Evolutionary conservation across 1,140 invertebrate genomes (phyloP), one percentile per base, ranked within the genome.

Genomic region (Elysia chlorotica): DNA sequence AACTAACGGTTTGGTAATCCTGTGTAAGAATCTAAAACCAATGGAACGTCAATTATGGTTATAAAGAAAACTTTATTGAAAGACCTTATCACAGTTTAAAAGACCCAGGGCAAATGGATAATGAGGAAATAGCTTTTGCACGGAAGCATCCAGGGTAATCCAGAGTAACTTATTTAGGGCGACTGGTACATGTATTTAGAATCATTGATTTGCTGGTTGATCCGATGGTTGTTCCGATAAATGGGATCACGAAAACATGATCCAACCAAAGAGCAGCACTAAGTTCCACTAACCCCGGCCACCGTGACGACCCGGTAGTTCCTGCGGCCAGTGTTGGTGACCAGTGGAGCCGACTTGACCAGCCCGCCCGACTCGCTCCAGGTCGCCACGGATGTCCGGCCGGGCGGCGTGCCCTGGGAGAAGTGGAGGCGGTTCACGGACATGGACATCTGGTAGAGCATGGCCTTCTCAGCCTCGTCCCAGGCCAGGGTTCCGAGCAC

Each of bases 271-370:
- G n/a, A n/a, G n/a, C n/a, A n/a, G n/a, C n/a, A n/a, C n/a, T n/a
- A n/a, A n/a, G n/a, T n/a, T n/a, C 21, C 6, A 71, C 76, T 73
- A 85, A 83, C 82, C 85, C 93, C 92, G 83, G 92, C 89, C 6
- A 94, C 91, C 0, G 93, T 93, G 5, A 93, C 93, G 54, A 96
- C 91, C 62, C 93, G 90, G 85, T 94, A 95, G 6, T 93, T 92
- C 56, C 93, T 92, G 62, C 89, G 90, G 85, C 95, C 91, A 25
- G 90, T 89, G 57, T 90, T 87, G 10, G 90, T 89, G 78, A 92
- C 90, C 10, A 85, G 76, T 91, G 91, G 79, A 90, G 90, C 92
- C 91, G 93, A 2, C 88, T 90, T n/a, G 91, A 92, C 37, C 93
- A 87, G 54, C 84, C 57, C 70, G 78, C 89, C 80, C 86, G 90